Evolutionary conservation across 2,797 vertebrate species (phyloP), one percentile per base, ranked within the genome.

Genomic region (Rallus crepitans): DNA sequence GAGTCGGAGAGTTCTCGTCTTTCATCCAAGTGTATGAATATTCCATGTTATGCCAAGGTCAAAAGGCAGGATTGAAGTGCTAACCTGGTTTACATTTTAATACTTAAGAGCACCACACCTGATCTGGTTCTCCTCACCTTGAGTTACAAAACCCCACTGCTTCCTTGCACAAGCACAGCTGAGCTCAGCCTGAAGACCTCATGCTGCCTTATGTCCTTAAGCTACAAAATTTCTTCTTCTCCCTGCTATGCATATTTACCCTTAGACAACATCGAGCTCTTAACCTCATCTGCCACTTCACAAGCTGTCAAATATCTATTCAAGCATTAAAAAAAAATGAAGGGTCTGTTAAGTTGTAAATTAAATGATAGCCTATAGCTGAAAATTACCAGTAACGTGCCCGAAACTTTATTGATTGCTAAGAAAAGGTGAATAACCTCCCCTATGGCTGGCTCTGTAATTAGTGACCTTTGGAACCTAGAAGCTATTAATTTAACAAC

Each of bases 361-460:
- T 97, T 95, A 96, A 92, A 79, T 92, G 95, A 89, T 90, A 96
- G 86, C 94, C 89, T 95, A 90, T 80, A 93, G 78, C 78, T 87
- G 94, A 96, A 96, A 96, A 96, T 96, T 96, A 97, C 90, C 94
- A 95, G 83, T 94, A 97, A 96, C 64, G 2, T 92, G 94, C 93
- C 88, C 81, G 93, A 96, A 97, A 96, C 60, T 92, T 96, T 96
- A 97, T 96, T 96, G 95, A 97, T 96, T 93, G 94, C 96, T 96
- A 93, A 95, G 95, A 93, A 96, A 96, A 97, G 95, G 96, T 97
- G 95, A 95, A 66, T 89, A 95, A 96, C 90, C 93, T 60, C 77
- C 60, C 47, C 78, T 64, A 73, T 3, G 11, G 61, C 86, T 94
- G 89, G 88, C 93, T 96, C 63, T 96, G 92, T 96, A 97, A 96